A percentile compares a stretch with the other conserved stretches of the same genome.
phyloP scores from a whole-genome alignment of 2,888 invertebrate genomes.

The Drosophila maculinotata region DNA sequence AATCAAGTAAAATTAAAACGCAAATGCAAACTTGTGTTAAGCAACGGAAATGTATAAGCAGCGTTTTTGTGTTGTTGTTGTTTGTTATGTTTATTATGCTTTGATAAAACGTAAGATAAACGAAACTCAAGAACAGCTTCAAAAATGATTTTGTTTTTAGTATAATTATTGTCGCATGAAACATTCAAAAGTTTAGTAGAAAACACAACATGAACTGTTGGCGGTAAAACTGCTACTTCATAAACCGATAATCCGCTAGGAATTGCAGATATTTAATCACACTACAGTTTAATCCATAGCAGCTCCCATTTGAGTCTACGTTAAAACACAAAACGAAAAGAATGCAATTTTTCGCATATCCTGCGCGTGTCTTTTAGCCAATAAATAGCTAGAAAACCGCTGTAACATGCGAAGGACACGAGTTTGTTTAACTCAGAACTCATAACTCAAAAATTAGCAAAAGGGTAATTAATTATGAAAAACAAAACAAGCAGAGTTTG shows the following conservation, averaged over 20 bases:
- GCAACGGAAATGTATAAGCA: constrained; percentile 41
- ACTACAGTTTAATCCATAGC: not conserved
- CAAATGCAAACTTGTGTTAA: constrained; percentile 37
- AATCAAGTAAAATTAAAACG: constrained; percentile 15
- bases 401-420: constrained; percentile 22
- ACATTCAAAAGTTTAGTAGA: constrained; percentile 43
- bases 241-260: not conserved
- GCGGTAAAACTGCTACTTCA: constrained; percentile 7
- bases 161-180: constrained; percentile 5
- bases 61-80: constrained; percentile 23
- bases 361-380: constrained; percentile 30
- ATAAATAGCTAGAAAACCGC: constrained; percentile 16
- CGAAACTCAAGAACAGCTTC: constrained; percentile 35
- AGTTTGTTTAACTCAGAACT: constrained; percentile 20
- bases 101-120: constrained; percentile 10
- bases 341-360: constrained; percentile 14
- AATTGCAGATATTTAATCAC: not conserved
- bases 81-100: constrained; percentile 36
- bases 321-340: constrained; percentile 9
- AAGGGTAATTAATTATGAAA: constrained; percentile 47
- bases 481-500: constrained; percentile 75
- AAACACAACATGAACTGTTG: constrained; percentile 34
- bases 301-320: not conserved
- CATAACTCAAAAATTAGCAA: constrained; percentile 21
- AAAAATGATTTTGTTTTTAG: constrained; percentile 10